Conservation (phyloP, 2,113 vertebrate genomes). For the Penelope pileata region DNA sequence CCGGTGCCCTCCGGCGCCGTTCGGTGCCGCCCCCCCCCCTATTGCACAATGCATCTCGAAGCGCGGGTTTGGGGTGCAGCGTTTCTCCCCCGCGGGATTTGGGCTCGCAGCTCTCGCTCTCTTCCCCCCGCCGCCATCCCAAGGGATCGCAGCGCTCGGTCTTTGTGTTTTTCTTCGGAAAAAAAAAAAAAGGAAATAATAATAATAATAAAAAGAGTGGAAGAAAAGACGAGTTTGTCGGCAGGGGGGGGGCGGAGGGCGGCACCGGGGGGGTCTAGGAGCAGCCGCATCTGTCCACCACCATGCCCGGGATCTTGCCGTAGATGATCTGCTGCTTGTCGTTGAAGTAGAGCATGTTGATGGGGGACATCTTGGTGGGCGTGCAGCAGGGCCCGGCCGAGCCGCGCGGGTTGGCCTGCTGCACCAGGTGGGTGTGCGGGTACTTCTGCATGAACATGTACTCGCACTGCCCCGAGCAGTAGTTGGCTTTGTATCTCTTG, state of each 20-base stretch:
- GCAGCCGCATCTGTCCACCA: slow-evolving; percentile 96
- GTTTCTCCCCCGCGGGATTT: neutral
- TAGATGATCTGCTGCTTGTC: slow-evolving; percentile 99
- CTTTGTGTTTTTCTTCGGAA: neutral
- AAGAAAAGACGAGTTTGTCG: neutral
- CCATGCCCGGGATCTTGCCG: slow-evolving; percentile 98
- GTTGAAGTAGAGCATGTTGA: slow-evolving; percentile 99
- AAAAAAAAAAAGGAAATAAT: neutral
- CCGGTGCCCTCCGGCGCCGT: neutral
- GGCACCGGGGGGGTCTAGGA: slow-evolving; percentile 82
- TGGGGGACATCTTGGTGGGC: slow-evolving; percentile 99
- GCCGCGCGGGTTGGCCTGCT: slow-evolving; percentile 94
- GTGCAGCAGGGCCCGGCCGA: slow-evolving; percentile 97
- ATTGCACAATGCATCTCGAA: slow-evolving; percentile 69
- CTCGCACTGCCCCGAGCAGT: slow-evolving; percentile 98
- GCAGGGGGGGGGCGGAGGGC: slow-evolving; percentile 61
- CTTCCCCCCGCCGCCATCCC: neutral
- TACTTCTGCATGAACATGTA: slow-evolving; percentile 99
- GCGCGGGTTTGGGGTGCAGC: slow-evolving; percentile 57
- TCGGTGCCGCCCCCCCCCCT: neutral
- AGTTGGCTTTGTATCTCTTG: slow-evolving; percentile 98
- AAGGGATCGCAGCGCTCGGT: neutral
- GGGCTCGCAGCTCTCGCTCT: too few relatives aligned
- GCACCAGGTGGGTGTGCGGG: slow-evolving; percentile 96
- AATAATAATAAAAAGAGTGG: neutral